phyloP scores from a whole-genome alignment of 2,888 invertebrate species.

The Hyppa rectilinea region DNA sequence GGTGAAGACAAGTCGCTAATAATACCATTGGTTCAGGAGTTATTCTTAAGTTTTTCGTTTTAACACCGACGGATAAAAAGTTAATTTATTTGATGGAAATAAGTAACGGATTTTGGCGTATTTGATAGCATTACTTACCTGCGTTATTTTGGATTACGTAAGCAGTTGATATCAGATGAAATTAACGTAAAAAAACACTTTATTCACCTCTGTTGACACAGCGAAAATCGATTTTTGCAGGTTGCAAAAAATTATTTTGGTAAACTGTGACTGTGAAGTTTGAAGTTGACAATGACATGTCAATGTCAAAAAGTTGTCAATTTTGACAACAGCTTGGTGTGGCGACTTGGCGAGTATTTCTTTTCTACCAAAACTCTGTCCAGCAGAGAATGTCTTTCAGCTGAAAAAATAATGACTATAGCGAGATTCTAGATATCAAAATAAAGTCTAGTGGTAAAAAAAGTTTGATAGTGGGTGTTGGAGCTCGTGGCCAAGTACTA shows the following conservation, averaged over 20 bases:
- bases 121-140: background rate
- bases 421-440: too few relatives aligned
- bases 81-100: too few relatives aligned
- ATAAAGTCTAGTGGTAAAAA: too few relatives aligned
- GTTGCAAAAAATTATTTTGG: conserved; percentile 10
- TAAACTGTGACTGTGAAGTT: background rate
- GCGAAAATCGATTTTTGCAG: conserved; percentile 24
- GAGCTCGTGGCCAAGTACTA: too few relatives aligned
- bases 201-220: conserved; percentile 14
- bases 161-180: conserved; percentile 10
- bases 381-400: too few relatives aligned
- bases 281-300: too few relatives aligned
- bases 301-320: conserved; percentile 1
- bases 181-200: background rate
- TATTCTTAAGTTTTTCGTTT: background rate
- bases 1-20: background rate
- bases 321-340: too few relatives aligned
- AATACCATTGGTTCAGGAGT: background rate
- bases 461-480: too few relatives aligned
- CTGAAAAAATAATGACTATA: too few relatives aligned
- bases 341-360: too few relatives aligned
- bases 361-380: too few relatives aligned
- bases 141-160: background rate
- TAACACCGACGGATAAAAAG: background rate
- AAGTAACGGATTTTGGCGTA: too few relatives aligned